phyloP scores from a whole-genome alignment of 2,113 vertebrate genomes.

The Cepphus grylle region DNA sequence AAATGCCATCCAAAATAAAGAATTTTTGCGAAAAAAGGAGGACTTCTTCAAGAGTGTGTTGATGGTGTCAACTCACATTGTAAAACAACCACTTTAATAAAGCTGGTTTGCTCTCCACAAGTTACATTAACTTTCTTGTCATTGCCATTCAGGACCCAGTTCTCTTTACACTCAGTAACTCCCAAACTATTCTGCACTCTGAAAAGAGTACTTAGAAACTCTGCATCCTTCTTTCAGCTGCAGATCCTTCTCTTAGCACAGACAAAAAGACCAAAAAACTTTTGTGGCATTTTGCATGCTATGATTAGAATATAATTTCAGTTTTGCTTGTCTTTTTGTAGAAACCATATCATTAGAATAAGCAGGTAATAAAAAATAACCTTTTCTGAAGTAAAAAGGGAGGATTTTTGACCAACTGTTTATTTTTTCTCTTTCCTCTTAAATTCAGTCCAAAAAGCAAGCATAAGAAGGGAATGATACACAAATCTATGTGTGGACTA shows the following conservation, averaged over 20 bases:
- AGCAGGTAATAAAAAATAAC: background rate
- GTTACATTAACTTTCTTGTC: background rate
- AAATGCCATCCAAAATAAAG: background rate
- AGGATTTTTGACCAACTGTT: background rate
- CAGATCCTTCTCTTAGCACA: background rate
- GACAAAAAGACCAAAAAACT: background rate
- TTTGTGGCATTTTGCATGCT: background rate
- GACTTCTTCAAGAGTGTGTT: fast-evolving
- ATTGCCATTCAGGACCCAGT: background rate
- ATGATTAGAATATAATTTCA: constrained; percentile 14
- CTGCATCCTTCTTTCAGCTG: background rate
- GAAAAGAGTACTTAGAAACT: background rate
- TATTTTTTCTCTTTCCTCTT: background rate
- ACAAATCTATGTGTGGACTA: background rate
- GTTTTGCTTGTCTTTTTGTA: background rate
- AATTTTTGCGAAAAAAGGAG: background rate
- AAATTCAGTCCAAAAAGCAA: background rate
- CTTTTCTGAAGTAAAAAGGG: background rate
- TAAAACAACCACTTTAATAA: background rate
- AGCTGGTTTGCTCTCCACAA: background rate
- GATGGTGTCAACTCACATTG: background rate
- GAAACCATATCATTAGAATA: background rate
- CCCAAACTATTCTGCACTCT: background rate
- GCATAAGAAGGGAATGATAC: background rate
- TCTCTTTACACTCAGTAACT: background rate